A percentile compares a stretch with the other conserved stretches of the same genome.
Evolutionary conservation across 2,888 invertebrate genomes (phyloP).

Genomic region (Hydrotaea cyrtoneurina): DNA sequence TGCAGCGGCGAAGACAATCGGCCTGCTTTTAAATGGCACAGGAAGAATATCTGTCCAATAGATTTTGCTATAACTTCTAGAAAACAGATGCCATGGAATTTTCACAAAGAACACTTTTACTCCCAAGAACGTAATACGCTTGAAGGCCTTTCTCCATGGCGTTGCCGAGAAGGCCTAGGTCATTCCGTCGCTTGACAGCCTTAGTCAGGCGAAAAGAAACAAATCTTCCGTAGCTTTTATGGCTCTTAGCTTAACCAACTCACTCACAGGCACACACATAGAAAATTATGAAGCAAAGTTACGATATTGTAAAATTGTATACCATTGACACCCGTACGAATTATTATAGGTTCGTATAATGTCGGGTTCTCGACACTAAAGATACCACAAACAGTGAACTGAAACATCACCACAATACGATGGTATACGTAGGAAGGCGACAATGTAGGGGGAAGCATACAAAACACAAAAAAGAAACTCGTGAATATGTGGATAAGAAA

Average conservation of each 20-base stretch:
- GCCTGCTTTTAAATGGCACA: too few relatives aligned
- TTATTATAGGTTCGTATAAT: not conserved
- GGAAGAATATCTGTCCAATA: too few relatives aligned
- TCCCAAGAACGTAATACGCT: too few relatives aligned
- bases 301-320: slow-evolving; percentile 1
- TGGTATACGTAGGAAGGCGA: too few relatives aligned
- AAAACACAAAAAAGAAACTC: not conserved
- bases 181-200: not conserved
- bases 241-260: not conserved
- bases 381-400: not conserved
- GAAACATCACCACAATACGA: not conserved
- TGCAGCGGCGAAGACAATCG: too few relatives aligned
- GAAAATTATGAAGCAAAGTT: not conserved
- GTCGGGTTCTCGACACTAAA: not conserved
- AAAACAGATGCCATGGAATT: too few relatives aligned
- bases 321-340: not conserved
- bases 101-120: too few relatives aligned
- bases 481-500: slow-evolving; percentile 19
- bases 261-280: not conserved
- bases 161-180: too few relatives aligned
- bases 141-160: too few relatives aligned
- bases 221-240: slow-evolving; percentile 7
- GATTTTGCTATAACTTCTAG: too few relatives aligned
- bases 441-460: not conserved
- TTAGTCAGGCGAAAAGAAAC: not conserved